These are phyloP conservation scores for Epinephelus lanceolatus DNA, from an alignment of 2,113 vertebrate genomes.

Conservation along the genomic window DNA sequence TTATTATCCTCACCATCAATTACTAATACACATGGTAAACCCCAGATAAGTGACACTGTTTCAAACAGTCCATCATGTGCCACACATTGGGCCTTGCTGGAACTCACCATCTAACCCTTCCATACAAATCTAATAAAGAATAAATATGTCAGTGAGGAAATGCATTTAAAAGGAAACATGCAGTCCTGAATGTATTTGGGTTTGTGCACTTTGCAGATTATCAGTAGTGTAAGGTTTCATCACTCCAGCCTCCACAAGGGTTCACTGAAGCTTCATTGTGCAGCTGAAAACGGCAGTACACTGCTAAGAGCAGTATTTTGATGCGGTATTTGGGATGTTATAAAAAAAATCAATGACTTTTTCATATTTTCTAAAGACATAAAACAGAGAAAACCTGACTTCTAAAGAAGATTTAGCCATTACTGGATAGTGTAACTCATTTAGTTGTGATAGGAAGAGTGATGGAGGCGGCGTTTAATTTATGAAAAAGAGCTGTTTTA, in stretches of 20 bases:
- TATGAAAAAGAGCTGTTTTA: neutral
- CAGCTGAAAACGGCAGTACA: neutral
- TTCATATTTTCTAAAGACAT: neutral
- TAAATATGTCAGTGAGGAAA: conserved; percentile 17
- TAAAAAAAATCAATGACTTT: neutral
- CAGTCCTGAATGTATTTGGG: neutral
- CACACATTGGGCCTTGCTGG: conserved; percentile 3
- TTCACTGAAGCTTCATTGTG: neutral
- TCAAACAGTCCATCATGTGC: conserved; percentile 6
- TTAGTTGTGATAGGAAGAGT: neutral
- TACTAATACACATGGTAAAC: conserved; percentile 3
- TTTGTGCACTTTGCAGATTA: neutral
- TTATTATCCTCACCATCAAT: neutral
- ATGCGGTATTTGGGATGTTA: too few species aligned
- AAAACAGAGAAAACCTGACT: neutral
- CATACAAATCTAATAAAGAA: neutral
- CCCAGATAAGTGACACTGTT: neutral
- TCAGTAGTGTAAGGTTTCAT: neutral
- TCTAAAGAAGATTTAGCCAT: neutral
- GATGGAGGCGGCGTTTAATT: neutral
- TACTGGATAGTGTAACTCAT: neutral
- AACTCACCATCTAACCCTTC: conserved; percentile 18
- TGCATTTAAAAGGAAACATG: neutral
- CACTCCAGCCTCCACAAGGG: neutral
- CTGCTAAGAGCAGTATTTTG: neutral